Evolutionary conservation across 1,140 invertebrate species (phyloP).

Genomic region (Panonychus citri): DNA sequence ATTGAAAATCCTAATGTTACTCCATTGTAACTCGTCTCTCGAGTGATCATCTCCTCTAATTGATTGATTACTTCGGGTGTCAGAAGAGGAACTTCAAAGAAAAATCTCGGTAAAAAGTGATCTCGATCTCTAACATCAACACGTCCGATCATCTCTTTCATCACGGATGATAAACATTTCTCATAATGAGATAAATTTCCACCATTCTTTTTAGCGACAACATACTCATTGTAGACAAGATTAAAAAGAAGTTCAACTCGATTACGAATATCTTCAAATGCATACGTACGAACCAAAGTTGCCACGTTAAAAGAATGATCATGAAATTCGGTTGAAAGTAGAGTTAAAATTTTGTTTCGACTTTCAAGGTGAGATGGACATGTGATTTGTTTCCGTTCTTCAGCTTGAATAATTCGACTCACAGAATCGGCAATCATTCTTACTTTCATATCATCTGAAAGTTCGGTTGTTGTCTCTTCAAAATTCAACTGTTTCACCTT

Average conservation of each 20-base stretch:
- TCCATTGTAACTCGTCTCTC: constrained; percentile 10
- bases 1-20: constrained; percentile 16
- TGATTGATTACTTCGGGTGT: constrained; percentile 66
- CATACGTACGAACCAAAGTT: constrained; percentile 44
- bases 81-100: constrained; percentile 70
- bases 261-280: constrained; percentile 55
- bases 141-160: constrained; percentile 38
- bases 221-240: constrained; percentile 19
- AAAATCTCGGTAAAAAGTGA: constrained; percentile 44
- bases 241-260: constrained; percentile 39
- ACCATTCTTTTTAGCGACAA: constrained; percentile 27
- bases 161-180: constrained; percentile 47
- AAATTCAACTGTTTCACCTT: constrained; percentile 36
- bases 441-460: constrained; percentile 40
- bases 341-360: constrained; percentile 52
- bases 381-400: constrained; percentile 27
- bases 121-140: constrained; percentile 40
- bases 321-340: constrained; percentile 55
- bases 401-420: constrained; percentile 47
- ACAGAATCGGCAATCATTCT: constrained; percentile 47
- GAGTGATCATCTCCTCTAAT: constrained; percentile 38
- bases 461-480: constrained; percentile 53
- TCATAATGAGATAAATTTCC: constrained; percentile 53
- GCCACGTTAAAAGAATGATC: constrained; percentile 11
- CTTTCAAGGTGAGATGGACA: constrained; percentile 15